These are phyloP conservation scores for Mechanitis mazaeus DNA, from an alignment of 2,888 invertebrate species.

Conservation along the genomic window DNA sequence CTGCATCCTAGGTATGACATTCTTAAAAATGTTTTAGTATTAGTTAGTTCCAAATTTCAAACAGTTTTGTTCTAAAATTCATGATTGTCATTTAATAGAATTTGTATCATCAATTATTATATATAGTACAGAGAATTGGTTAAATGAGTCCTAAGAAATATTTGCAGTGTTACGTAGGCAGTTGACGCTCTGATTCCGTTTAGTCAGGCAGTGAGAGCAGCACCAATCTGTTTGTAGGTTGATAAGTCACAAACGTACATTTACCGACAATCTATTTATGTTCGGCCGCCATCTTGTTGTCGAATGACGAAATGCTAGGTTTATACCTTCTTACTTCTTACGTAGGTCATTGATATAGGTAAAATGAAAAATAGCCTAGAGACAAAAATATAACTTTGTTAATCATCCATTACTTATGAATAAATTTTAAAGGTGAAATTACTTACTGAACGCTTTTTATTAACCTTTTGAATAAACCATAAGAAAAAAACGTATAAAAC, in stretches of 20 bases:
- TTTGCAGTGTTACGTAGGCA: conserved; percentile 26
- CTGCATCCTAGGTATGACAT: not conserved
- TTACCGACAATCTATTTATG: conserved; percentile 58
- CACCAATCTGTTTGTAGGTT: conserved; percentile 47
- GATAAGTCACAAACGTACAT: conserved; percentile 57
- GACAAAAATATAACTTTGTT: not conserved
- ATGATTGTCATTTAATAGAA: no score
- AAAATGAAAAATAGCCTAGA: conserved; percentile 9
- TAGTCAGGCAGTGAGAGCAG: conserved; percentile 35
- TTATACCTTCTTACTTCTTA: conserved; percentile 26
- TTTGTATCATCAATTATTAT: not conserved
- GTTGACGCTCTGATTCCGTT: conserved; percentile 35
- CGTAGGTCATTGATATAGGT: conserved; percentile 29
- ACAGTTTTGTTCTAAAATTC: no score
- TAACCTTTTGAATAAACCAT: conserved; percentile 62
- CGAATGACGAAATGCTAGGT: conserved; percentile 55
- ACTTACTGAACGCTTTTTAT: conserved; percentile 26
- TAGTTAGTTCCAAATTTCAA: no score
- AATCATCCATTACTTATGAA: conserved; percentile 6
- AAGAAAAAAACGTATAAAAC: conserved; percentile 60
- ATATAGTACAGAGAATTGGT: conserved; percentile 2
- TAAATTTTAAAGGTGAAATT: conserved; percentile 1
- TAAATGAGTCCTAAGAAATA: conserved; percentile 9
- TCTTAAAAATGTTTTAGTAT: no score
- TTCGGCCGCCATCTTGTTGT: conserved; percentile 68